A percentile compares a stretch with the other conserved stretches of the same genome.
Evolutionary conservation across 2,113 vertebrate genomes (phyloP).

Genomic region (Apus apus): DNA sequence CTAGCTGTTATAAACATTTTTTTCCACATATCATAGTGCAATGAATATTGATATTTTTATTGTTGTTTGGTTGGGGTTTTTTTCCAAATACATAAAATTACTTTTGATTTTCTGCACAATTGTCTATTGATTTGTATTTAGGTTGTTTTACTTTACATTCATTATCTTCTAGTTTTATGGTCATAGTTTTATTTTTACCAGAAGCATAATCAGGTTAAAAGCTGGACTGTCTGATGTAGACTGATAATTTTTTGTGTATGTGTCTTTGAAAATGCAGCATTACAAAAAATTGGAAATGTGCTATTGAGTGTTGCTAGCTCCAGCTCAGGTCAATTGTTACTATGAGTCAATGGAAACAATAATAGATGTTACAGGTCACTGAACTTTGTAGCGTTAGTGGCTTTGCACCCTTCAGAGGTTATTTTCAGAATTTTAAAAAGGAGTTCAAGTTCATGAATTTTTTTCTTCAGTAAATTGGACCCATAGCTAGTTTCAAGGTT

Average conservation of each 20-base stretch:
- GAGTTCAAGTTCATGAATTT: background rate
- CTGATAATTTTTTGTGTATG: background rate
- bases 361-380: conserved; percentile 22
- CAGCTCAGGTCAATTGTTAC: background rate
- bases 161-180: background rate
- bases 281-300: background rate
- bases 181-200: background rate
- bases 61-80: background rate
- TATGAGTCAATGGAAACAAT: conserved; percentile 26
- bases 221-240: background rate
- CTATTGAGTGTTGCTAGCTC: background rate
- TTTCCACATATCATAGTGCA: background rate
- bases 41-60: background rate
- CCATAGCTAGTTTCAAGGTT: background rate
- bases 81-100: background rate
- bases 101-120: background rate
- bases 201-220: background rate
- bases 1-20: background rate
- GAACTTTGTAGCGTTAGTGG: background rate
- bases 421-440: conserved; percentile 7
- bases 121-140: conserved; percentile 19
- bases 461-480: background rate
- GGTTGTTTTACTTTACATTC: background rate
- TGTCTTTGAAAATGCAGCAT: background rate
- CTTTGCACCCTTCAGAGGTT: background rate